A percentile compares a stretch with the other conserved stretches of the same genome.
phyloP scores from a whole-genome alignment of 1,140 invertebrate genomes.

The Drosophila pruinosa region DNA sequence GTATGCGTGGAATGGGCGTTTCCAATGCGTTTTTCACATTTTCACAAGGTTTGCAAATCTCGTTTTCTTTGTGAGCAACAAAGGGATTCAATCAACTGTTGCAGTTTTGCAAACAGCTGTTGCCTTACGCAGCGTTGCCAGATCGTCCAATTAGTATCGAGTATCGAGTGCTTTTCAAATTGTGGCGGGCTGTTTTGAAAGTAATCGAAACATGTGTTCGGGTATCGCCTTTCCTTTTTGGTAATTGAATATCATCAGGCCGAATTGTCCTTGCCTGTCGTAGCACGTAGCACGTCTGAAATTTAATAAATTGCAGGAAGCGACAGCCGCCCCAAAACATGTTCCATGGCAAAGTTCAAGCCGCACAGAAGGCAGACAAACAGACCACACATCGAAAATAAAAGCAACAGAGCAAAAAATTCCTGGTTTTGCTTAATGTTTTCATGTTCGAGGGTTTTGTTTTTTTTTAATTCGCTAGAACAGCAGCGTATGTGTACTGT shows the following conservation, averaged over 20 bases:
- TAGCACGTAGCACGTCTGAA: slow-evolving; percentile 37
- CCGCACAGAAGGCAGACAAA: slow-evolving; percentile 54
- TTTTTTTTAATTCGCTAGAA: slow-evolving; percentile 55
- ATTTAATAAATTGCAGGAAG: slow-evolving; percentile 69
- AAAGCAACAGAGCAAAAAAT: slow-evolving; percentile 14
- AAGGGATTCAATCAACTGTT: slow-evolving; percentile 2
- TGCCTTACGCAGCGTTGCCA: slow-evolving; percentile 17
- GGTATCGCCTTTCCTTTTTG: slow-evolving; percentile 25
- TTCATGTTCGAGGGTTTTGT: slow-evolving; percentile 12
- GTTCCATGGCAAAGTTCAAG: slow-evolving; percentile 62
- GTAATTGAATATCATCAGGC: slow-evolving; percentile 49
- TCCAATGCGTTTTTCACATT: slow-evolving; percentile 49
- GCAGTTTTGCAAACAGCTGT: slow-evolving; percentile 11
- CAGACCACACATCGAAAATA: slow-evolving; percentile 20
- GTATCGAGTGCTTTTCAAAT: slow-evolving; percentile 9
- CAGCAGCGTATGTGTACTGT: slow-evolving; percentile 8
- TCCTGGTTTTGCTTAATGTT: slow-evolving; percentile 15
- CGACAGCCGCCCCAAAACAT: slow-evolving; percentile 43
- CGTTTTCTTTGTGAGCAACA: slow-evolving; percentile 28
- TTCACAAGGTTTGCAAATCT: slow-evolving; percentile 13
- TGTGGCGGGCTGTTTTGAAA: slow-evolving; percentile 9
- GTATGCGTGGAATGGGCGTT: slow-evolving; percentile 15
- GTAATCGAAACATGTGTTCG: background rate
- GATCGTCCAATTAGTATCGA: background rate
- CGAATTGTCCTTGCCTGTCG: slow-evolving; percentile 54